Evolutionary conservation across 2,888 invertebrate genomes (phyloP).

Genomic region (Volucella bombylans): DNA sequence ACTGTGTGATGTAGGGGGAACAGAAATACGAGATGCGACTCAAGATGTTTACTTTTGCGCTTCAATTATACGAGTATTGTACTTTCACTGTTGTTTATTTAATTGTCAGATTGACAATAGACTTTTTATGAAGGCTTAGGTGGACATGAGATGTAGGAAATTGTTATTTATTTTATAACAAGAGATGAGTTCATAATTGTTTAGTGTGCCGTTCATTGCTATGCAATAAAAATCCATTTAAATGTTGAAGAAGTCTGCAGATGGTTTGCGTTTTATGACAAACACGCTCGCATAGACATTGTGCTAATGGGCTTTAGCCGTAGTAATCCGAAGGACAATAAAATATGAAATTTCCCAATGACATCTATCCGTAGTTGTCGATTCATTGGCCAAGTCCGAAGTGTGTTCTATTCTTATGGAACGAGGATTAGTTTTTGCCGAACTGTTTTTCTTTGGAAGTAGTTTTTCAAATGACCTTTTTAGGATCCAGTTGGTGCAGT

Average conservation of each 20-base stretch:
- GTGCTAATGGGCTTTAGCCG: not conserved
- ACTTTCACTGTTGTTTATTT: slow-evolving; percentile 33
- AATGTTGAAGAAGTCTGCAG: not conserved
- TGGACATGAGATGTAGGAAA: not conserved
- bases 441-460: no score
- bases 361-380: no score
- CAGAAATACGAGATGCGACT: no score
- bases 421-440: no score
- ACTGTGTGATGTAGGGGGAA: no score
- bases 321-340: not conserved
- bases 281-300: not conserved
- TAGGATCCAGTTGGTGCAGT: no score
- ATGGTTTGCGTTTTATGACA: not conserved
- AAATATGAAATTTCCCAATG: not conserved
- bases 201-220: not conserved
- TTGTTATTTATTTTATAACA: not conserved
- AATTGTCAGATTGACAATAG: slow-evolving; percentile 32
- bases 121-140: not conserved
- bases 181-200: not conserved
- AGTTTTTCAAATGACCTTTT: no score
- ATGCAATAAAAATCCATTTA: not conserved
- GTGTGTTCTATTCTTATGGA: no score
- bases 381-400: no score
- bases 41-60: slow-evolving; percentile 17
- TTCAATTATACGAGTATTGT: slow-evolving; percentile 30